Base-by-base conservation (phyloP, 2,888 invertebrate genomes). In the Drosophila lacicola region DNA sequence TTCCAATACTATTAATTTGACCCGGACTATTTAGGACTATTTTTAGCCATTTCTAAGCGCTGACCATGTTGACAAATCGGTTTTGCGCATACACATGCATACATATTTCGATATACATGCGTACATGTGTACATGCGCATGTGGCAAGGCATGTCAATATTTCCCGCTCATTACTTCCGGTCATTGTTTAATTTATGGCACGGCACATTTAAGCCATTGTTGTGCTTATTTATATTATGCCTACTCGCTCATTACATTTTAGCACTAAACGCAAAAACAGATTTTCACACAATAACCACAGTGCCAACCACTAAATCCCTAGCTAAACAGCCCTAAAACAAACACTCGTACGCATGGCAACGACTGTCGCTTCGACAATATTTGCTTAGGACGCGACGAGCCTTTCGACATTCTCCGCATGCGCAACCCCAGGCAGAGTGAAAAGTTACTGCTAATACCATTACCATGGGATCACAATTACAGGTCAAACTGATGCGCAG, bases 361-460 rank as follows among this genome's bases (percentile, higher is more conserved):
- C 62, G 50, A 51, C 53, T 53, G 62, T 61, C 60, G 45, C 76
- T 61, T 37, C 25, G 58, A 64, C 49, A 81, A 84, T 90, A 83
- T 90, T 90, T 88, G 69, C 60, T 80, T 80, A 88, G 81, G 80
- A 83, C 78, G 17, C 44, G 62, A 11, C 14, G 54, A 69, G 57
- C 69, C 57, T 61, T 77, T 49, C 36, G 37, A 44, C 64, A 65
- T 60, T 75, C 69, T 80, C 69, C 86, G 84, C 86, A 76, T 88
- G 89, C 86, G 84, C 88, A 76, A 75, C 75, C 67, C 67, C 37
- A 25, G 55, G 29, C 29, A 29, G 29, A 78, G 80, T 80, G 84
- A 80, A 81, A 82, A 85, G 85, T 88, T 84, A 88, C 78, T 86
- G 89, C 77, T 82, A 82, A 86, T 78, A 70, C 78, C 81, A 89